Conservation (phyloP, 2,888 invertebrate species). For the Stegophylla sp. region DNA sequence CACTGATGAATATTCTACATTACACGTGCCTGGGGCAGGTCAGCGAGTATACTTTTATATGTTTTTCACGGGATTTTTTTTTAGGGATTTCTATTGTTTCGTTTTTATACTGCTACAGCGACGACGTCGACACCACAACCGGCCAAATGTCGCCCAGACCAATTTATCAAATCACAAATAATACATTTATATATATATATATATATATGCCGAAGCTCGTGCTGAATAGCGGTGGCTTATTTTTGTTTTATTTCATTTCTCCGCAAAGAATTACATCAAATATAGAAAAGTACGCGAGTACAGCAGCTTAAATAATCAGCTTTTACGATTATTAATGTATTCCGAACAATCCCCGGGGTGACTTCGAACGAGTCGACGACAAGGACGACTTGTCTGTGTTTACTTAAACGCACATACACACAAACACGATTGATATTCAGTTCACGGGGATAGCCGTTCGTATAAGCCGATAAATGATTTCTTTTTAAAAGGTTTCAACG, state of each 20-base stretch:
- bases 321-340: conserved; percentile 3
- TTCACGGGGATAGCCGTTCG: neutral
- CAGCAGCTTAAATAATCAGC: neutral
- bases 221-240: neutral
- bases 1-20: neutral
- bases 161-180: neutral
- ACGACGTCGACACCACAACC: neutral
- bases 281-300: no score
- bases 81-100: neutral
- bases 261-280: neutral
- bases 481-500: conserved; percentile 9
- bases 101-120: neutral
- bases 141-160: neutral
- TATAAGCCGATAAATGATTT: neutral
- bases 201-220: neutral
- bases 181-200: neutral
- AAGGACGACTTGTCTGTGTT: neutral
- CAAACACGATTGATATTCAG: neutral
- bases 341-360: neutral
- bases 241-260: neutral
- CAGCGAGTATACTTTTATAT: no score
- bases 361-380: neutral
- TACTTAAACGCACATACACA: neutral
- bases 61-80: neutral
- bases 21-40: no score